Evolutionary conservation across 2,888 invertebrate genomes (phyloP).

Genomic region (Cephus sareptanus): DNA sequence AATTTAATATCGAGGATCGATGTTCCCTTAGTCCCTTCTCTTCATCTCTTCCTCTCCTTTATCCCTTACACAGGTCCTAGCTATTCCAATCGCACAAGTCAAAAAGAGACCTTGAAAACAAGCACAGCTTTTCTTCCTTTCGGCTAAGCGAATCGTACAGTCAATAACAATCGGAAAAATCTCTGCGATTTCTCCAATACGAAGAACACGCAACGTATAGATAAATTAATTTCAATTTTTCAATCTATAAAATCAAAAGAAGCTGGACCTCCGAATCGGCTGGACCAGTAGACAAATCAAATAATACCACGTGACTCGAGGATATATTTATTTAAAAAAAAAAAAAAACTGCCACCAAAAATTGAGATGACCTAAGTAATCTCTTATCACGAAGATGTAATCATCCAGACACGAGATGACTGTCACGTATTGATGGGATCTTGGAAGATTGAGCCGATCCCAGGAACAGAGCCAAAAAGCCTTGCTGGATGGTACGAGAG

Average conservation of each 20-base stretch:
- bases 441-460: neutral
- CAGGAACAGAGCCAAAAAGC: neutral
- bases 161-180: neutral
- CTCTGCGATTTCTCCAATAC: neutral
- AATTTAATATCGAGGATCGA: conserved; percentile 3
- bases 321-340: neutral
- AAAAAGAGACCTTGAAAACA: neutral
- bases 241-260: neutral
- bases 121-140: neutral
- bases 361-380: neutral
- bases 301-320: neutral
- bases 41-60: neutral
- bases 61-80: neutral
- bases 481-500: conserved; percentile 30
- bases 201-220: too few relatives aligned
- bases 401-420: neutral
- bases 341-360: neutral
- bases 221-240: too few relatives aligned
- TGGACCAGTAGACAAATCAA: neutral
- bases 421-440: neutral
- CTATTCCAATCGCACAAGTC: neutral
- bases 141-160: neutral
- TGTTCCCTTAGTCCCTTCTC: neutral
- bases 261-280: neutral
- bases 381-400: neutral